These are phyloP conservation scores for Drosophila sucinea DNA, from an alignment of 1,140 invertebrate genomes.

Conservation along the genomic window DNA sequence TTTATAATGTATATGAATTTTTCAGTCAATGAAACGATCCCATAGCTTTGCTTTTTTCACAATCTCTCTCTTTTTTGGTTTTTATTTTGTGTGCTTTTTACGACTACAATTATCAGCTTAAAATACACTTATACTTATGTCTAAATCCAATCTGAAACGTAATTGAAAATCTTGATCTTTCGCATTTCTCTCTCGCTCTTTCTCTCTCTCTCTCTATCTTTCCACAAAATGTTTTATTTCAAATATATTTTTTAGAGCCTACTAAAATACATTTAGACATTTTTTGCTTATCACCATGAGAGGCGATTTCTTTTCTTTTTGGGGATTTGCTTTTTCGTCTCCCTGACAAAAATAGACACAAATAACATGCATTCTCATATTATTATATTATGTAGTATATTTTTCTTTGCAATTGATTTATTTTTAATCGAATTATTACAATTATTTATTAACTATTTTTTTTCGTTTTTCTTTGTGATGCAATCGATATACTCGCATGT, in stretches of 20 bases:
- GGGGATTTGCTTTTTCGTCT: constrained; percentile 2
- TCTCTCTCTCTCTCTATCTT: constrained; percentile 42
- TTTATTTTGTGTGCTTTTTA: background rate
- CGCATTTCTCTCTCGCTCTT: constrained; percentile 9
- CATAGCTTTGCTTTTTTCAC: constrained; percentile 23
- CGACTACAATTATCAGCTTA: constrained; percentile 20
- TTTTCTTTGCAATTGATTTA: constrained; percentile 55
- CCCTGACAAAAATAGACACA: constrained; percentile 66
- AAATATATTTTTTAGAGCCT: constrained; percentile 25
- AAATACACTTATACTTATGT: background rate
- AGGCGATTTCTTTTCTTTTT: constrained; percentile 12
- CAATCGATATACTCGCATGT: constrained; percentile 1
- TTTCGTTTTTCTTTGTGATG: constrained; percentile 18
- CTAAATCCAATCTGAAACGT: constrained; percentile 29
- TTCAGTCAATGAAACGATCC: constrained; percentile 65
- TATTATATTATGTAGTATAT: constrained; percentile 24
- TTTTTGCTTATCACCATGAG: constrained; percentile 8
- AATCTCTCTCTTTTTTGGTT: constrained; percentile 1
- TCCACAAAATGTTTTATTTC: constrained; percentile 32
- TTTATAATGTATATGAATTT: constrained; percentile 42
- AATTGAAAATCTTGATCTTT: constrained; percentile 17
- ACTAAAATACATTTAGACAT: constrained; percentile 57
- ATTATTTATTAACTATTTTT: constrained; percentile 37
- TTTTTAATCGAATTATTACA: constrained; percentile 47
- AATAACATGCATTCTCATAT: constrained; percentile 69